Evolutionary conservation across 2,113 vertebrate species (phyloP), one percentile per base, ranked within the genome.

Genomic region (Rhinichthys klamathensis): DNA sequence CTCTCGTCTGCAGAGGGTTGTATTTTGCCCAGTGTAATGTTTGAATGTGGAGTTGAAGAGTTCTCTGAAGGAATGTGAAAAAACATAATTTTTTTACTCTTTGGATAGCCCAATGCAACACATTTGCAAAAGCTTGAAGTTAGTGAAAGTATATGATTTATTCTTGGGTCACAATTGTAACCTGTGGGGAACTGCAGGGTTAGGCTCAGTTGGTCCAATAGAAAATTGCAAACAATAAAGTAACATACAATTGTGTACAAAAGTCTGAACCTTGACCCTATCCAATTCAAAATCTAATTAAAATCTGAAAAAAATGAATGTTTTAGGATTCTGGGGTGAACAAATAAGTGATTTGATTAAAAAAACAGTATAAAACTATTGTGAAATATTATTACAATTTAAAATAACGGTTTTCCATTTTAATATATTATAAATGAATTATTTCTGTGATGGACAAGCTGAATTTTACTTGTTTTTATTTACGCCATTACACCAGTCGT

Each of bases 21-120:
- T 41, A 67, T 30, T 60, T 49, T 81, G 63, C 23, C 44, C 58
- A 76, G 56, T 77, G 21, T 54, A 60, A 38, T 3, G 13, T 9
- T 69, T 38, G 63, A 67, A 51, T 60, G 44, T 21, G 35, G 61
- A 30, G 18, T 65, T 81, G 65, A 54, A n/a, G 30, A 63, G 35
- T 60, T 56, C 58, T 83, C 74, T 84, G 65, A 81, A 87, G 67
- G 87, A 54, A 86, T 85, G 74, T 80, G 75, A 85, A 56, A 56
- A 1, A 4, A 15, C 51, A 56, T 54, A 21, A 21, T 21, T 21
- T 21, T 30, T 21, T 23, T 56, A 2, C 54, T 70, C 21, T 11
- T n/a, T 72, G 21, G 21, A n/a, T 5, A 44, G 21, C 35, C 35
- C 69, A 72, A 72, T 44, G 35, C 21, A 72, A n/a, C 15, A 69